Evolutionary conservation across 2,797 vertebrate species (phyloP).

Genomic region (Pantherophis alleghaniensis): DNA sequence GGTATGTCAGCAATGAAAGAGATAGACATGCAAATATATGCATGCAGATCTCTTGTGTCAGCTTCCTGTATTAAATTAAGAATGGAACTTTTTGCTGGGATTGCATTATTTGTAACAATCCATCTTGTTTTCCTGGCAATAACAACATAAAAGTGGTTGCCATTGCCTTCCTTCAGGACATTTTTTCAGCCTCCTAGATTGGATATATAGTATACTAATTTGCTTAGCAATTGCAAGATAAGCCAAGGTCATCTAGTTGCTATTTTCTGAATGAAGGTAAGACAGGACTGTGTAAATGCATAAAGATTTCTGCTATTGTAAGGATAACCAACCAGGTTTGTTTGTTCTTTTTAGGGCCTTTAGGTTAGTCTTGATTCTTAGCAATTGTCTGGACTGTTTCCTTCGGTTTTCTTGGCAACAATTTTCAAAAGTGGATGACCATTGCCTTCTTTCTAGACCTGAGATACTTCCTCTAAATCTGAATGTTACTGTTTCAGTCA

Average conservation of each 20-base stretch:
- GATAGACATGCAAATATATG: not conserved
- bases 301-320: not conserved
- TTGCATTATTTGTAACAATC: not conserved
- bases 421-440: not conserved
- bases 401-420: not conserved
- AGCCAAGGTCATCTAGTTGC: not conserved
- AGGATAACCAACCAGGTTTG: not conserved
- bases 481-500: not conserved
- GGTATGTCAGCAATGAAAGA: not conserved
- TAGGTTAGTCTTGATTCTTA: not conserved
- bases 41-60: not conserved
- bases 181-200: not conserved
- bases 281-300: not conserved
- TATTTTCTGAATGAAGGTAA: not conserved
- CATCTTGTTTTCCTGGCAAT: not conserved
- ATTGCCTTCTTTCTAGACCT: not conserved
- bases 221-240: not conserved
- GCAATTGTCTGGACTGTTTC: not conserved
- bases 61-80: not conserved
- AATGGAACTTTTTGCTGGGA: not conserved
- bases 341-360: not conserved
- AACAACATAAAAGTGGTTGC: not conserved
- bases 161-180: not conserved
- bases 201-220: not conserved
- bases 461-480: not conserved